Evolutionary conservation across 2,888 invertebrate genomes (phyloP).

Genomic region (Xylophagus ater): DNA sequence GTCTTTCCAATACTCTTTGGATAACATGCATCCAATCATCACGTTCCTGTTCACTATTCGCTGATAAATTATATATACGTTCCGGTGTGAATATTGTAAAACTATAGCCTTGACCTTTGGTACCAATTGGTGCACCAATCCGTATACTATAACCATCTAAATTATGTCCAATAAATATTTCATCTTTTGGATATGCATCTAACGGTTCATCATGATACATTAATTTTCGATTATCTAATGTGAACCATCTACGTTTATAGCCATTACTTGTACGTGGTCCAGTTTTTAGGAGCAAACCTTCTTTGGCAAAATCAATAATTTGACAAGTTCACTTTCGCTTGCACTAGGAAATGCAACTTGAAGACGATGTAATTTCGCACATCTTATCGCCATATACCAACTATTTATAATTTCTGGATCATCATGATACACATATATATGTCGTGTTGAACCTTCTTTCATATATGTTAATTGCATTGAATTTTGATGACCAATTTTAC

Average conservation of each 20-base stretch:
- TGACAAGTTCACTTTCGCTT: slow-evolving; percentile 57
- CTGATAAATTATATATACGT: slow-evolving; percentile 62
- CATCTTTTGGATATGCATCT: slow-evolving; percentile 82
- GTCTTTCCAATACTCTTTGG: slow-evolving; percentile 60
- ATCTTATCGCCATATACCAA: slow-evolving; percentile 76
- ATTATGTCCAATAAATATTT: slow-evolving; percentile 66
- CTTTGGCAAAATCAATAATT: slow-evolving; percentile 66
- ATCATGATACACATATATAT: slow-evolving; percentile 79
- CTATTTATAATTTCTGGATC: slow-evolving; percentile 74
- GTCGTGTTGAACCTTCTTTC: slow-evolving; percentile 74
- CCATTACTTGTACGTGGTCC: slow-evolving; percentile 72
- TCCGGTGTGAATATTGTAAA: slow-evolving; percentile 77
- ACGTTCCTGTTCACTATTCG: slow-evolving; percentile 63
- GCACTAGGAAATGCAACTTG: slow-evolving; percentile 75
- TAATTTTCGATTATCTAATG: slow-evolving; percentile 75
- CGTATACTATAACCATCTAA: slow-evolving; percentile 64
- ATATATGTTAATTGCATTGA: slow-evolving; percentile 77
- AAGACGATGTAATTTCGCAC: slow-evolving; percentile 71
- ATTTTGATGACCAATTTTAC: slow-evolving; percentile 66
- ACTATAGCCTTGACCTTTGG: slow-evolving; percentile 65
- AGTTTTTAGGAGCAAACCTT: slow-evolving; percentile 84
- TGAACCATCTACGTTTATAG: slow-evolving; percentile 79
- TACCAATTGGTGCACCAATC: slow-evolving; percentile 53
- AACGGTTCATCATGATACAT: slow-evolving; percentile 85
- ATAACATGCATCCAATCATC: slow-evolving; percentile 71